phyloP scores from a whole-genome alignment of 2,888 invertebrate genomes.

The Rhorus exstirpatorius region DNA sequence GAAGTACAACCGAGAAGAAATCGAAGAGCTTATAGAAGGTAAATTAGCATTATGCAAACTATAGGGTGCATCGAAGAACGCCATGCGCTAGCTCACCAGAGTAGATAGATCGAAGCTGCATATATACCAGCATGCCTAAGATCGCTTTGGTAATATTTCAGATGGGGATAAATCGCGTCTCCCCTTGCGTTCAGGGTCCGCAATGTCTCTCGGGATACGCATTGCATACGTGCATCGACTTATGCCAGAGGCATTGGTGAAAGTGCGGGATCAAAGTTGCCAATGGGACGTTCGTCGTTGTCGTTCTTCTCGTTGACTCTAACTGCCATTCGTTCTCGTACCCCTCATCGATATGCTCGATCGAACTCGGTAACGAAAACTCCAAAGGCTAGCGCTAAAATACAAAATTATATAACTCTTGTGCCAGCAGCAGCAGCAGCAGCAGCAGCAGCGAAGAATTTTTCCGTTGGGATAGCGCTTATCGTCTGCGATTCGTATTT shows the following conservation, averaged over 20 bases:
- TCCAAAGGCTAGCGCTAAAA: slow-evolving; percentile 15
- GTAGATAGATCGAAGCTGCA: slow-evolving; percentile 44
- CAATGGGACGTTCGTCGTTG: slow-evolving; percentile 54
- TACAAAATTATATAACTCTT: slow-evolving; percentile 46
- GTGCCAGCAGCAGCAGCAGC: slow-evolving; percentile 29
- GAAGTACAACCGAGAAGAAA: slow-evolving; percentile 5
- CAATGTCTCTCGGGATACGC: slow-evolving; percentile 36
- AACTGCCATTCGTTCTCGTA: slow-evolving; percentile 54
- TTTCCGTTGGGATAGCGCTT: slow-evolving; percentile 10
- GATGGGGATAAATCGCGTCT: slow-evolving; percentile 56
- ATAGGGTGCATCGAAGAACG: slow-evolving; percentile 38
- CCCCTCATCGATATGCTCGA: slow-evolving; percentile 64
- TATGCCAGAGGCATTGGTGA: slow-evolving; percentile 56
- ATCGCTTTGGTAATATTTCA: slow-evolving; percentile 49
- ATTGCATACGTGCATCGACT: slow-evolving; percentile 51
- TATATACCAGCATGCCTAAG: slow-evolving; percentile 22
- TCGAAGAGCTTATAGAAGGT: slow-evolving; percentile 6
- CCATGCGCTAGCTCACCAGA: slow-evolving; percentile 34
- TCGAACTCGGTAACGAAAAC: slow-evolving; percentile 51
- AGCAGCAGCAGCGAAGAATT: not conserved
- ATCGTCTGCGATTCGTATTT: slow-evolving; percentile 13
- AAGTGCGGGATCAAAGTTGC: slow-evolving; percentile 63
- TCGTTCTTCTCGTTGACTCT: slow-evolving; percentile 43
- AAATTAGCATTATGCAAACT: slow-evolving; percentile 53
- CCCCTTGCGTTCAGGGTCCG: slow-evolving; percentile 46